phyloP scores from a whole-genome alignment of 2,888 invertebrate genomes.

The Papilio protenor region DNA sequence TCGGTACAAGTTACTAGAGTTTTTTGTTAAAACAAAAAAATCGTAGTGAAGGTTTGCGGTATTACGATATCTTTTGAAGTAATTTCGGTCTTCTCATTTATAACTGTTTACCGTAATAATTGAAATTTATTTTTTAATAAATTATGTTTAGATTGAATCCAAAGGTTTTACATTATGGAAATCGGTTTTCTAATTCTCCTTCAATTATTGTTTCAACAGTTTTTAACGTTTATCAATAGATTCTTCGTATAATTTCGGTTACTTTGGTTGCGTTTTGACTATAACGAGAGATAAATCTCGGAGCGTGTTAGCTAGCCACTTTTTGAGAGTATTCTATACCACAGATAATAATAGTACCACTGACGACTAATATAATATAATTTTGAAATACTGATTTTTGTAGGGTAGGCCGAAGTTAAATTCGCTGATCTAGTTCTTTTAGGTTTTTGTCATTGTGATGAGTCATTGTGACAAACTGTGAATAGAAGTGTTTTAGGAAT shows the following conservation, averaged over 20 bases:
- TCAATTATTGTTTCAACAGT: too few relatives aligned
- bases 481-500: neutral
- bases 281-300: neutral
- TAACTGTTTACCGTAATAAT: too few relatives aligned
- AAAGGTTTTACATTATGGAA: too few relatives aligned
- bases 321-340: neutral
- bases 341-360: neutral
- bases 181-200: too few relatives aligned
- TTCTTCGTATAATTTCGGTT: neutral
- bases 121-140: neutral
- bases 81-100: too few relatives aligned
- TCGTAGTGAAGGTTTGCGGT: neutral
- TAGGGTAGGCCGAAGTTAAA: neutral
- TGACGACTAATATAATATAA: neutral
- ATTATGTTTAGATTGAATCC: neutral
- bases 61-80: too few relatives aligned
- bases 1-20: neutral
- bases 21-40: neutral
- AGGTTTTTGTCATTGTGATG: neutral
- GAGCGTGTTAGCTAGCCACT: neutral
- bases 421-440: neutral
- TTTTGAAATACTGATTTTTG: neutral
- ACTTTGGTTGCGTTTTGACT: neutral
- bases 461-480: neutral
- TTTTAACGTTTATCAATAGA: neutral